Evolutionary conservation across 2,113 vertebrate genomes (phyloP), one percentile per base, ranked within the genome.

Genomic region (Reinhardtius hippoglossoides): DNA sequence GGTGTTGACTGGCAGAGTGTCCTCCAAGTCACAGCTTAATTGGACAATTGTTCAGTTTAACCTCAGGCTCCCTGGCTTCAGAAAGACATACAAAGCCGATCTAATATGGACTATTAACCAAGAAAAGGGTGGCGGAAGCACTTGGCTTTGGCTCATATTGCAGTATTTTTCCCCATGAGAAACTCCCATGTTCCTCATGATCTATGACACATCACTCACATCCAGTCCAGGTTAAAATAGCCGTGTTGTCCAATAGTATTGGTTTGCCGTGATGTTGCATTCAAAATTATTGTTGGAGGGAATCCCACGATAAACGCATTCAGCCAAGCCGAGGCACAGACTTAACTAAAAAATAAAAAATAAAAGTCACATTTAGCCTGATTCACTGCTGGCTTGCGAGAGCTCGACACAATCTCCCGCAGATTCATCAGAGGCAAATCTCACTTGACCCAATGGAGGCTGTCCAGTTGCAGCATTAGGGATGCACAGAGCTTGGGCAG

Each of bases 391-490:
- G 84, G 79, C 67, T 78, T 59, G 50, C 9, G 37, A 75, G 57
- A 84, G 71, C 54, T 40, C 46, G 50, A 63, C 58, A 48, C 76
- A 92, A 89, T 91, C 77, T 89, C 84, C 74, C 84, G 71, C 74
- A 67, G 78, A 89, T 89, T 91, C 91, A 89, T 85, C 82, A 84
- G 66, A 87, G 74, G 73, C 73, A 92, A 93, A 91, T 90, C 92
- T 92, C 87, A 86, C 88, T 92, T 92, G 88, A 92, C 91, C 88
- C 81, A 86, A 91, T 91, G 87, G 87, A 89, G 86, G 79, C 70
- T 67, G 71, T 90, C 88, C 87, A 94, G 89, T 86, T 74, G 57
- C 78, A 84, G 89, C 73, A 89, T 91, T 92, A 91, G 67, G 73
- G 82, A 69, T 76, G 71, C 61, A 69, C 60, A 65, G 85, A 79